A percentile compares a stretch with the other conserved stretches of the same genome.
These are phyloP conservation scores for Bujurquina vittata DNA, from an alignment of 2,113 vertebrate species.

Conservation along the genomic window DNA sequence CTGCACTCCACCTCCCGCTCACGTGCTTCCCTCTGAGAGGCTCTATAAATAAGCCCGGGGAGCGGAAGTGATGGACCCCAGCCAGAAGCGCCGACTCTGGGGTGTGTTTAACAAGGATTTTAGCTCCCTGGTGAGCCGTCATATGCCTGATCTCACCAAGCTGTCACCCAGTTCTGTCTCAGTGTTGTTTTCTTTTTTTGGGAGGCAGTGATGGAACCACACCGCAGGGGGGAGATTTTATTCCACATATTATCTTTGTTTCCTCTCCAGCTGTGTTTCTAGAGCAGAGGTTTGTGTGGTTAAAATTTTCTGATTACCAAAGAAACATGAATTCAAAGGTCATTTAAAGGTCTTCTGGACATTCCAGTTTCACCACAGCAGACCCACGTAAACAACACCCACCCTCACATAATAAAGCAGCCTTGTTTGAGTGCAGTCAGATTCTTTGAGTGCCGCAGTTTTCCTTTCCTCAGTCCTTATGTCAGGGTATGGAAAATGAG, in stretches of 20 bases:
- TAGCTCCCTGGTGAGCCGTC: constrained; percentile 27
- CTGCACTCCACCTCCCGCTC: constrained; percentile 20
- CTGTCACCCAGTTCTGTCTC: constrained; percentile 27
- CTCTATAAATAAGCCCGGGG: constrained; percentile 65
- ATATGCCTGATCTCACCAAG: constrained; percentile 21
- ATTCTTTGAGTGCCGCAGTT: not conserved
- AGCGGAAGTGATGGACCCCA: constrained; percentile 41
- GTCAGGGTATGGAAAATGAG: not conserved
- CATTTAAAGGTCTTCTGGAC: not conserved
- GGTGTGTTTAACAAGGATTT: constrained; percentile 1
- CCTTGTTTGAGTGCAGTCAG: not conserved
- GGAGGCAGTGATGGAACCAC: not conserved
- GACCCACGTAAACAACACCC: not conserved
- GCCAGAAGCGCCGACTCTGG: constrained; percentile 34
- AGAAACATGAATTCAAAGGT: not conserved
- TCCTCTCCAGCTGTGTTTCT: not conserved
- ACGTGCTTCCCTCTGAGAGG: constrained; percentile 28
- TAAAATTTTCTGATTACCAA: not conserved
- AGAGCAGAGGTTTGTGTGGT: not conserved
- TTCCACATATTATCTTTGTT: not conserved
- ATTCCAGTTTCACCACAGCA: not conserved
- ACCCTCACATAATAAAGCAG: not conserved
- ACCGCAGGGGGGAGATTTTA: not conserved
- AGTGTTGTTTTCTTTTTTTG: not conserved
- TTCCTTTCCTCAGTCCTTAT: not conserved